Conservation (phyloP, 2,113 vertebrate species). For the Halcyon senegalensis region DNA sequence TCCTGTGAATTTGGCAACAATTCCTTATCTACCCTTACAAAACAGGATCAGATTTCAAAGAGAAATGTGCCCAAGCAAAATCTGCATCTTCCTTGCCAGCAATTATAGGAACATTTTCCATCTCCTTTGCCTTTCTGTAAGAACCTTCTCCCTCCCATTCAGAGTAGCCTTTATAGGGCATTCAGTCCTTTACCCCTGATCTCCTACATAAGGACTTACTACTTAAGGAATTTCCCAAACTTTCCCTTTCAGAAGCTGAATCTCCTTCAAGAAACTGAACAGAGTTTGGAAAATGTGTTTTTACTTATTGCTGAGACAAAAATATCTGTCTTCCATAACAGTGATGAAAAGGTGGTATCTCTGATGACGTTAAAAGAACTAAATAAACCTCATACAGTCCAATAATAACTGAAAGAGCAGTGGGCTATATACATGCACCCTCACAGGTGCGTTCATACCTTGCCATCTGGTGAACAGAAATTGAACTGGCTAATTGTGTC, state of each 20-base stretch:
- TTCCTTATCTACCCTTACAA: slow-evolving; percentile 54
- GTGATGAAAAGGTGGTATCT: not conserved
- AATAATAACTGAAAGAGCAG: not conserved
- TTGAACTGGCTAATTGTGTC: not conserved
- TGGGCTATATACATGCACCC: not conserved
- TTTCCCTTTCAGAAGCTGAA: not conserved
- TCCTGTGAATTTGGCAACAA: slow-evolving; percentile 48
- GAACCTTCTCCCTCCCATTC: not conserved
- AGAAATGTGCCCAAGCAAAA: slow-evolving; percentile 57
- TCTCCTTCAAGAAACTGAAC: not conserved
- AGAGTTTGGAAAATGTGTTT: not conserved
- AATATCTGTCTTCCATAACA: not conserved
- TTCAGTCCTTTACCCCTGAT: not conserved
- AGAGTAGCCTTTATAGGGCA: not conserved
- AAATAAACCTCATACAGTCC: not conserved
- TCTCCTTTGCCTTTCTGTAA: slow-evolving; percentile 27
- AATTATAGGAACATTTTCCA: slow-evolving; percentile 45
- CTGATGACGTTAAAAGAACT: not conserved
- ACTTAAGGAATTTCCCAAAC: not conserved
- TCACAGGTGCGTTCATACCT: not conserved
- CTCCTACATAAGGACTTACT: not conserved
- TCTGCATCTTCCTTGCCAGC: slow-evolving; percentile 40
- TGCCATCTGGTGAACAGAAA: slow-evolving; percentile 12
- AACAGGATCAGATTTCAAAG: slow-evolving; percentile 63
- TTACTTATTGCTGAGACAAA: not conserved